Evolutionary conservation across 2,797 vertebrate genomes (phyloP).

Genomic region (Babyrousa celebensis): DNA sequence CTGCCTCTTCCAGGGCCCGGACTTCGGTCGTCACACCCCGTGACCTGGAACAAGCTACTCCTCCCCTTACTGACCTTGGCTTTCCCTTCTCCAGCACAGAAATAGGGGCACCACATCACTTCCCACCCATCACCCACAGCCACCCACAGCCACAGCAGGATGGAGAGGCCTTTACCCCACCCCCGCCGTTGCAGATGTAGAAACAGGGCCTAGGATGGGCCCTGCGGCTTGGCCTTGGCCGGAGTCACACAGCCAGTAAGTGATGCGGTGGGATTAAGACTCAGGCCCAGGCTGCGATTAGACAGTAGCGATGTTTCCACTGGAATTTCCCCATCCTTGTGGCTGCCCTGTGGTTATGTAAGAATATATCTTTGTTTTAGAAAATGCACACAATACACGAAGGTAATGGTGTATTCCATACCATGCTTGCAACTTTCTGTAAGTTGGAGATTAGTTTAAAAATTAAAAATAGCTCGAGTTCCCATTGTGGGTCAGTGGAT

Average conservation of each 20-base stretch:
- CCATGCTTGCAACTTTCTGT: background rate
- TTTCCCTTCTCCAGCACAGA: too few relatives aligned
- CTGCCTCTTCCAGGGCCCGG: background rate
- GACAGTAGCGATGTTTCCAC: background rate
- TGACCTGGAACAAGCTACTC: background rate
- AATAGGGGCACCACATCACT: background rate
- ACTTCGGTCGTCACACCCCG: background rate
- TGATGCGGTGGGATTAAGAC: background rate
- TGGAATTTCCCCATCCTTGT: accelerated
- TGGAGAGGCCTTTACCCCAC: too few relatives aligned
- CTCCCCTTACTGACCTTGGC: too few relatives aligned
- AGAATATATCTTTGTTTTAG: background rate
- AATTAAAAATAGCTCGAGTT: too few relatives aligned
- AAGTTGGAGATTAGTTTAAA: background rate
- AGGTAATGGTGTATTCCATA: accelerated
- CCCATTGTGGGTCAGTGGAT: too few relatives aligned
- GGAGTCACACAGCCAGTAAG: background rate
- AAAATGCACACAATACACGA: background rate
- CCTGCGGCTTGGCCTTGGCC: background rate
- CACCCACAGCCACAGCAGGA: background rate
- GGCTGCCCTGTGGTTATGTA: background rate
- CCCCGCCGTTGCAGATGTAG: accelerated
- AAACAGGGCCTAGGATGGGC: background rate
- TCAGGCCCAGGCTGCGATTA: too few relatives aligned
- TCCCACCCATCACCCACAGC: accelerated